Percentiles rank a stretch among this genome's conserved stretches.
These are phyloP conservation scores for Morelia viridis DNA, from an alignment of 2,797 vertebrate genomes.

Conservation along the genomic window DNA sequence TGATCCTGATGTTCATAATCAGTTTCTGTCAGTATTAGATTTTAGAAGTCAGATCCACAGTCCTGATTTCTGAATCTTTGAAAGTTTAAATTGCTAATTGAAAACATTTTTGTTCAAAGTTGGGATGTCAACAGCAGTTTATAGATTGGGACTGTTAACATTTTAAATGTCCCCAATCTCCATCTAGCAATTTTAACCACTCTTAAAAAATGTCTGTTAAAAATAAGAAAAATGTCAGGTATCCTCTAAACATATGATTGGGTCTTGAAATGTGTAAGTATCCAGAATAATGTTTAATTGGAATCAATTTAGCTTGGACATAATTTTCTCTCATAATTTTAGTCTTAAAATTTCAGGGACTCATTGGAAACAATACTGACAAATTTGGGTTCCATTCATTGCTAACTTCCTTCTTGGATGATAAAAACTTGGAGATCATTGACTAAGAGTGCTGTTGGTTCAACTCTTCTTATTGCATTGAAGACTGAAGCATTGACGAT, in stretches of 20 bases:
- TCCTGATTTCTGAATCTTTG: neutral
- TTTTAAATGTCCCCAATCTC: neutral
- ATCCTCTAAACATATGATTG: slow-evolving; percentile 11
- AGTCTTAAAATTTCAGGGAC: neutral
- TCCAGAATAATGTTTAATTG: neutral
- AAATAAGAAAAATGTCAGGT: neutral
- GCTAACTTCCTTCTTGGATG: slow-evolving; percentile 50
- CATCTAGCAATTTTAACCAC: neutral
- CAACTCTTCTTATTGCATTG: slow-evolving; percentile 57
- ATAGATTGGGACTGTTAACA: neutral
- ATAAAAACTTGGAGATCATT: slow-evolving; percentile 66
- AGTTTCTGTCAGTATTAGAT: neutral
- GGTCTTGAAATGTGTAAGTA: neutral
- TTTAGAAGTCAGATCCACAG: neutral
- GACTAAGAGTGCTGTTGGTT: slow-evolving; percentile 61
- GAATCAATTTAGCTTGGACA: neutral
- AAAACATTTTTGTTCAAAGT: neutral
- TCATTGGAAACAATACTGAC: neutral
- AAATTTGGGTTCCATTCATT: neutral
- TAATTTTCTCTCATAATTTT: neutral
- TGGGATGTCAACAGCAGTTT: neutral
- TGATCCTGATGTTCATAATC: neutral
- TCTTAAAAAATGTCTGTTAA: neutral
- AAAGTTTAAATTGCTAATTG: neutral
- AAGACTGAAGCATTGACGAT: slow-evolving; percentile 41